These are phyloP conservation scores for Gobionotothen gibberifrons DNA, from an alignment of 2,797 vertebrate genomes.

Conservation along the genomic window DNA sequence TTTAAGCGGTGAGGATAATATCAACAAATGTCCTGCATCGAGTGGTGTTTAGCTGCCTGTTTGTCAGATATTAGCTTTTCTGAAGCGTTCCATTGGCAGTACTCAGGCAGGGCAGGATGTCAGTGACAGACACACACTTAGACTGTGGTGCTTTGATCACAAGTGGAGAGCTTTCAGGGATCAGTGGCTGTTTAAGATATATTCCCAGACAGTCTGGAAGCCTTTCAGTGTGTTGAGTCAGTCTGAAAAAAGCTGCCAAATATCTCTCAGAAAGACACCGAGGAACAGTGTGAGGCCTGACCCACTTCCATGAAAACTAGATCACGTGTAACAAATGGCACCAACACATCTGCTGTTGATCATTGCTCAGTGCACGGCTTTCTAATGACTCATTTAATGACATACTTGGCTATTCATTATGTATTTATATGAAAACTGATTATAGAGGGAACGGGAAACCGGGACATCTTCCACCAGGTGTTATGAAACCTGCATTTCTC, in stretches of 20 bases:
- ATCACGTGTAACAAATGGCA: neutral
- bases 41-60: conserved; percentile 3
- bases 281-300: conserved; percentile 50
- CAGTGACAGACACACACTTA: conserved; percentile 26
- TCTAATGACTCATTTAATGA: conserved; percentile 15
- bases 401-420: neutral
- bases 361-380: neutral
- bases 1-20: neutral
- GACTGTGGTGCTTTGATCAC: conserved; percentile 47
- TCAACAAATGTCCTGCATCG: conserved; percentile 5
- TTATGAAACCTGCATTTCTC: too few species aligned
- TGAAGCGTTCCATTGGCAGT: conserved; percentile 39
- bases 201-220: conserved; percentile 55
- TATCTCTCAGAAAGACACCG: conserved; percentile 39
- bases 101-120: conserved; percentile 28
- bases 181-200: conserved; percentile 48
- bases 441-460: too few species aligned
- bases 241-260: conserved; percentile 60
- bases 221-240: conserved; percentile 46
- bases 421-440: too few species aligned
- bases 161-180: conserved; percentile 51
- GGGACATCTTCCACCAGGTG: too few species aligned
- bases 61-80: conserved; percentile 21
- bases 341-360: conserved; percentile 14
- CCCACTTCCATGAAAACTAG: conserved; percentile 49